phyloP scores from a whole-genome alignment of 2,888 invertebrate species.

The Amiota mariae region DNA sequence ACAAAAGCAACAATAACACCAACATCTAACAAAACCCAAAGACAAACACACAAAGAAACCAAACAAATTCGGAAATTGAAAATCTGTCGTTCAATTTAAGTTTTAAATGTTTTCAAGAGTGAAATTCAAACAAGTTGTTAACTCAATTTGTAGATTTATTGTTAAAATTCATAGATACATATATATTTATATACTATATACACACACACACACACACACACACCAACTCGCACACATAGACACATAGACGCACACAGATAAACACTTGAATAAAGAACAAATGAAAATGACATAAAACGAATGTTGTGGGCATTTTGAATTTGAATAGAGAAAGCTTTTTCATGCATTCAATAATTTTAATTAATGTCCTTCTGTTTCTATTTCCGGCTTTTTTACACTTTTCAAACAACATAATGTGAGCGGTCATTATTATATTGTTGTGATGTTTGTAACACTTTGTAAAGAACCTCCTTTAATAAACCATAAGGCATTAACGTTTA shows the following conservation, averaged over 20 bases:
- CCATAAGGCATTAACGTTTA: too few relatives aligned
- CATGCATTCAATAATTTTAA: not conserved
- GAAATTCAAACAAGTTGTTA: slow-evolving; percentile 19
- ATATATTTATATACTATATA: not conserved
- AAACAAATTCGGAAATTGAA: slow-evolving; percentile 27
- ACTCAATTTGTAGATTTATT: slow-evolving; percentile 26
- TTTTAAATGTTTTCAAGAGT: slow-evolving; percentile 24
- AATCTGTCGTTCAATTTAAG: slow-evolving; percentile 27
- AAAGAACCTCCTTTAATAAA: too few relatives aligned
- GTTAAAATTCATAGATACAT: slow-evolving; percentile 21
- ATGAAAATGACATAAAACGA: not conserved
- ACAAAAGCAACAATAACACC: not conserved
- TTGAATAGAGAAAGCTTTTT: not conserved
- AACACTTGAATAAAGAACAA: too few relatives aligned
- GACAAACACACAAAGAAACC: slow-evolving; percentile 1
- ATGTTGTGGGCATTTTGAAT: not conserved
- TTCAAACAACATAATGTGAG: too few relatives aligned
- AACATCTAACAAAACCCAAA: not conserved
- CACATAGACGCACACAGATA: not conserved
- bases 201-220: not conserved
- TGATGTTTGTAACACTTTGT: too few relatives aligned
- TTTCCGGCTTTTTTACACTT: too few relatives aligned
- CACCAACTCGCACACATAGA: not conserved
- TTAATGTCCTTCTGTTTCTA: not conserved
- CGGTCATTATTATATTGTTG: too few relatives aligned